Percentiles rank a stretch among this genome's conserved stretches.
These are phyloP conservation scores for Parnassius apollo DNA, from an alignment of 2,888 invertebrate species.

Conservation along the genomic window DNA sequence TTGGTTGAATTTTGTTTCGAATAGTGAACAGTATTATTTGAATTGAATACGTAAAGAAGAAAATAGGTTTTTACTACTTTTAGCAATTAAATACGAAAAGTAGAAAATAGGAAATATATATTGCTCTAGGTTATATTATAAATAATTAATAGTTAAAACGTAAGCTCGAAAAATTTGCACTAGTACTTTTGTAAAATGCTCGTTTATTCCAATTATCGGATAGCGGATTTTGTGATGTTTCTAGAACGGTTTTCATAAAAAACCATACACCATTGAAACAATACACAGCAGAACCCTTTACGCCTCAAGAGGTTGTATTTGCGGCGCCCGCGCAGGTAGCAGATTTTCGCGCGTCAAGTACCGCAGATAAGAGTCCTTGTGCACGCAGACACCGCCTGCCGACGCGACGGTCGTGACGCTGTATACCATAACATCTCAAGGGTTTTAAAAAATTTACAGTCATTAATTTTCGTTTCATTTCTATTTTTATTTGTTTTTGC, in stretches of 20 bases:
- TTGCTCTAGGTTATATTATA: no score
- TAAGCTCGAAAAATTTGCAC: no score
- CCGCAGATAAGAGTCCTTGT: slow-evolving; percentile 46
- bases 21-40: no score
- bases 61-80: no score
- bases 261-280: slow-evolving; percentile 37
- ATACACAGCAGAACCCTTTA: slow-evolving; percentile 54
- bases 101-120: no score
- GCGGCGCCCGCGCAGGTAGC: slow-evolving; percentile 61
- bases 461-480: neutral
- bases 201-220: no score
- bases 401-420: slow-evolving; percentile 46
- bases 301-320: slow-evolving; percentile 48
- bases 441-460: slow-evolving; percentile 14
- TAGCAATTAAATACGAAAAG: no score
- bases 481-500: no score
- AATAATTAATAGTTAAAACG: no score
- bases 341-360: slow-evolving; percentile 56
- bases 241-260: slow-evolving; percentile 28
- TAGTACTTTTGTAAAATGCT: no score
- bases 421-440: slow-evolving; percentile 29
- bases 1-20: no score
- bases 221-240: neutral
- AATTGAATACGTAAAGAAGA: no score
- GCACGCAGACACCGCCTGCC: slow-evolving; percentile 35